Percentiles rank a stretch among this genome's conserved stretches.
These are phyloP conservation scores for Euleptes europaea DNA, from an alignment of 2,113 vertebrate genomes.

Conservation along the genomic window DNA sequence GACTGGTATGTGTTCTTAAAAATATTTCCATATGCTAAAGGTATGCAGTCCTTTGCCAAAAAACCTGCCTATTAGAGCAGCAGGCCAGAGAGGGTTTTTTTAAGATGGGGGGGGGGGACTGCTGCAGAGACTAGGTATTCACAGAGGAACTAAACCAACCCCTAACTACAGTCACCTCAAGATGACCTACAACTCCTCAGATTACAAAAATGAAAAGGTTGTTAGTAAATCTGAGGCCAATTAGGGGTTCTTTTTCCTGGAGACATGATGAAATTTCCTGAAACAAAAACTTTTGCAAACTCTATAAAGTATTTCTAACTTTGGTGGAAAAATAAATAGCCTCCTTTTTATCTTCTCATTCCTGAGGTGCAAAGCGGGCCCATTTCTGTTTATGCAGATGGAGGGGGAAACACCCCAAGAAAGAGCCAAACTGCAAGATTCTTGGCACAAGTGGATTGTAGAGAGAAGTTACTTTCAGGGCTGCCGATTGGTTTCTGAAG, in stretches of 20 bases:
- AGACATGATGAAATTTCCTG: slow-evolving; percentile 87
- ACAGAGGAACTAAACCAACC: slow-evolving; percentile 78
- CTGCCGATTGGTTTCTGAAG: slow-evolving; percentile 64
- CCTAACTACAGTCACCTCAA: slow-evolving; percentile 72
- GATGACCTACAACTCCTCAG: slow-evolving; percentile 76
- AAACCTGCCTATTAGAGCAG: slow-evolving; percentile 70
- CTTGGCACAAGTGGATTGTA: slow-evolving; percentile 65
- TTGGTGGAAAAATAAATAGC: slow-evolving; percentile 81
- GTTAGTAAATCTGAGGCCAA: slow-evolving; percentile 76
- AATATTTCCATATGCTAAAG: slow-evolving; percentile 83
- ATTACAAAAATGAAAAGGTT: slow-evolving; percentile 75
- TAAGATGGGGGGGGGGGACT: slow-evolving; percentile 17
- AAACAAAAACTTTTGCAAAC: slow-evolving; percentile 78
- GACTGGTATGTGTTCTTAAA: slow-evolving; percentile 76
- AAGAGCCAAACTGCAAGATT: slow-evolving; percentile 74
- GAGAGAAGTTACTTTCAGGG: slow-evolving; percentile 64
- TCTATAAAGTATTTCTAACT: slow-evolving; percentile 78
- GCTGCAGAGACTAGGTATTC: slow-evolving; percentile 77
- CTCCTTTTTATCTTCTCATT: slow-evolving; percentile 79
- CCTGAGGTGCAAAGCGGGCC: slow-evolving; percentile 82
- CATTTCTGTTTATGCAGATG: slow-evolving; percentile 80
- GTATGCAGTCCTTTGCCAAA: slow-evolving; percentile 79
- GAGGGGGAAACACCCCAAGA: slow-evolving; percentile 82
- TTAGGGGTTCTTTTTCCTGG: slow-evolving; percentile 69
- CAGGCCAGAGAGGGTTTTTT: slow-evolving; percentile 65